Evolutionary conservation across 2,113 vertebrate genomes (phyloP), one percentile per base, ranked within the genome.

Genomic region (Butorides virescens): DNA sequence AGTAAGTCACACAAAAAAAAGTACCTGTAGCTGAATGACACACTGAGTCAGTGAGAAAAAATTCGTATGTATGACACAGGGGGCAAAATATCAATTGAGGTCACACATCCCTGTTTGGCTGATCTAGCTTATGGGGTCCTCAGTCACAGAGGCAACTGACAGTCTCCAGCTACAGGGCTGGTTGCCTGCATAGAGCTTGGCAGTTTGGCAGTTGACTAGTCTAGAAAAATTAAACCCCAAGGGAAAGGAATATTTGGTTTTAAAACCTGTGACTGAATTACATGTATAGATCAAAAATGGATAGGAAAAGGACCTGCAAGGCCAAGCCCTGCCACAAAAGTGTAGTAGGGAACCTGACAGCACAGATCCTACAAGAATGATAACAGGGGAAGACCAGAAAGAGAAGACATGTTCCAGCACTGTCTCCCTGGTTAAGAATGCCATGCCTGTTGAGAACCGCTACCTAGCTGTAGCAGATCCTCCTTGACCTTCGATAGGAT

Each of bases 1-100:
- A 86, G 7, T 17, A 63, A 13, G 10, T n/a, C 13, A 63, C 9
- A 46, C 16, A 46, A 46, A 46, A 46, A 46, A 46, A 46, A 46
- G 7, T 58, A 62, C 20, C 23, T 39, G 22, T 66, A 87, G 32
- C 25, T 42, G 11, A 84, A 76, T 47, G 70, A 37, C 47, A 81
- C 23, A 34, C n/a, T 14, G n/a, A 77, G 46, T 52, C 63, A 49
- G 42, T 39, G 32, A 71, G 21, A 25, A 67, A 65, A 62, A 70
- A 26, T 4, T 37, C 3, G 1, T n/a, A 4, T 9, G 13, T 37
- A 3, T 92, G 65, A 34, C 36, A 32, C 0, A 39, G 13, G 0
- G 46, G 50, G 7, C 23, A 92, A 91, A 86, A 39, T 13, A 25
- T 16, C 59, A 36, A 0, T 18, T 66, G 55, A 76, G 58, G 36